A percentile compares a stretch with the other conserved stretches of the same genome.
Conservation (phyloP, 2,888 invertebrate genomes). For the Nipponacmea schrenckii region DNA sequence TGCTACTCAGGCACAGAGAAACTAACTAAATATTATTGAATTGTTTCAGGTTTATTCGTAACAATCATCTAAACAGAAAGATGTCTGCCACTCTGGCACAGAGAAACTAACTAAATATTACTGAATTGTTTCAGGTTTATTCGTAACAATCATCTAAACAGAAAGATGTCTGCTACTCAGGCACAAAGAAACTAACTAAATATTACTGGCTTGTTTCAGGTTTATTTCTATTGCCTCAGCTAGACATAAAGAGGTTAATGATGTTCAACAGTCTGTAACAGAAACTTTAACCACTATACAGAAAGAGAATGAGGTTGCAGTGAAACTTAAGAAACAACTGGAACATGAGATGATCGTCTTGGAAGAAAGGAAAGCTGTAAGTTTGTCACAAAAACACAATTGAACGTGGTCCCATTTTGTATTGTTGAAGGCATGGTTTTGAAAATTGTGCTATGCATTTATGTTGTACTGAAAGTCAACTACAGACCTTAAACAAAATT, state of each 20-base stretch:
- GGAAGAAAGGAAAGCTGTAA: slow-evolving; percentile 64
- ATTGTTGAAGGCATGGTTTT: not conserved
- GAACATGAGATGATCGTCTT: slow-evolving; percentile 66
- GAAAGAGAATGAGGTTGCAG: slow-evolving; percentile 61
- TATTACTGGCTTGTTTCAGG: slow-evolving; percentile 38
- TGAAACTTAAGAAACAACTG: slow-evolving; percentile 62
- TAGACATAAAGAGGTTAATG: slow-evolving; percentile 50
- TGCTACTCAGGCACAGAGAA: too few relatives aligned
- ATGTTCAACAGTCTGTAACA: slow-evolving; percentile 52
- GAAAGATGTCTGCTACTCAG: too few relatives aligned
- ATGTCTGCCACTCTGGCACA: too few relatives aligned
- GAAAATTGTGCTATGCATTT: not conserved
- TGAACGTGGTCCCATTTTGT: not conserved
- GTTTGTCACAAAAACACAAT: slow-evolving; percentile 15
- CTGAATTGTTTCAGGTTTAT: too few relatives aligned
- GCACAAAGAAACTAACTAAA: too few relatives aligned
- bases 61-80: too few relatives aligned
- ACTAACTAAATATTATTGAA: too few relatives aligned
- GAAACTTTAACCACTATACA: slow-evolving; percentile 61
- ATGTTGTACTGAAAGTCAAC: too few relatives aligned
- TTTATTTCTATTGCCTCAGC: slow-evolving; percentile 60
- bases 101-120: too few relatives aligned
- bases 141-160: too few relatives aligned
- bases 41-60: too few relatives aligned
- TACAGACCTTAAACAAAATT: too few relatives aligned